phyloP scores from a whole-genome alignment of 2,797 vertebrate species.

The Aulostomus chinensis region DNA sequence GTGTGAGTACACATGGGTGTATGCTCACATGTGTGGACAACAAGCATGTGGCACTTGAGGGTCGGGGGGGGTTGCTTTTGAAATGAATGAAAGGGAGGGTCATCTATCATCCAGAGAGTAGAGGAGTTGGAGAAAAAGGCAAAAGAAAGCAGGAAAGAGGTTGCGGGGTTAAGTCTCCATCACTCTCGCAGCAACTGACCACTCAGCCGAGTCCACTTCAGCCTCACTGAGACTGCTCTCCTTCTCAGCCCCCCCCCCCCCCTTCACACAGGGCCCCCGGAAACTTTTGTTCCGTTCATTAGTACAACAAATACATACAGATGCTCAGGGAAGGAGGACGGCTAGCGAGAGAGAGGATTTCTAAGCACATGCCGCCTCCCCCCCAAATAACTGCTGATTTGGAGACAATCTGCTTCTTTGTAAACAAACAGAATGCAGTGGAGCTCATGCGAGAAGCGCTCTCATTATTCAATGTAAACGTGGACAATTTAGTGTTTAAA shows the following conservation, averaged over 20 bases:
- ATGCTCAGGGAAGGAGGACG: constrained; percentile 53
- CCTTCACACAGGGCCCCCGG: constrained; percentile 36
- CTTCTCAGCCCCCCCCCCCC: constrained; percentile 7
- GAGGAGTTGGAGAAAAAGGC: constrained; percentile 36
- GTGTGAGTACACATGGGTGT: background rate
- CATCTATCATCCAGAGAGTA: constrained; percentile 76
- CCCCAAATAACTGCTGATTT: constrained; percentile 47
- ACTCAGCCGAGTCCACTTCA: constrained; percentile 48
- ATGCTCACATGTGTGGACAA: constrained; percentile 54
- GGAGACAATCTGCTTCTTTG: constrained; percentile 55
- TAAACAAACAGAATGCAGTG: constrained; percentile 61
- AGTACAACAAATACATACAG: constrained; percentile 74
- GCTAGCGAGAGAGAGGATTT: constrained; percentile 42
- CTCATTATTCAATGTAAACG: constrained; percentile 69
- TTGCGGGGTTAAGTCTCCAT: constrained; percentile 60
- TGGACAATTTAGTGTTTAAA: constrained; percentile 60
- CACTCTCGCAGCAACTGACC: constrained; percentile 50
- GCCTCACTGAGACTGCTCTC: constrained; percentile 6
- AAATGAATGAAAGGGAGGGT: constrained; percentile 64
- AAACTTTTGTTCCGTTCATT: constrained; percentile 72
- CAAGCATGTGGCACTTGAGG: constrained; percentile 47
- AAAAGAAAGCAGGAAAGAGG: constrained; percentile 46
- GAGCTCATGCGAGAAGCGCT: constrained; percentile 60
- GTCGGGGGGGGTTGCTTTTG: constrained; percentile 49
- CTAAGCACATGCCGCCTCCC: constrained; percentile 34